Evolutionary conservation across 2,113 vertebrate species (phyloP).

Genomic region (Solea senegalensis): DNA sequence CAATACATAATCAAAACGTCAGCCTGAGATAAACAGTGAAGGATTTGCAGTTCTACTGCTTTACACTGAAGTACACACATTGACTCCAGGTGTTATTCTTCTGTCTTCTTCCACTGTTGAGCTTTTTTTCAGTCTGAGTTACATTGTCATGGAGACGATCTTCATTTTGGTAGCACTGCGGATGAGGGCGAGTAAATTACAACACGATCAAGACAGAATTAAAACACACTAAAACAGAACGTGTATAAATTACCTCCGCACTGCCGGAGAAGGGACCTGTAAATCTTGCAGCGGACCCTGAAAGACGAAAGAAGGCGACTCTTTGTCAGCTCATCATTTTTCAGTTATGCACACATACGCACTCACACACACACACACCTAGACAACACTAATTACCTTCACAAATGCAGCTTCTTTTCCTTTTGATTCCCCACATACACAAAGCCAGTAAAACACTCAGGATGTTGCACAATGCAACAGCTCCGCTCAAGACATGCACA

Average conservation of each 20-base stretch:
- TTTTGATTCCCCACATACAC: neutral
- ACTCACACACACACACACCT: neutral
- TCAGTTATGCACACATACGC: neutral
- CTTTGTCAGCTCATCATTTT: neutral
- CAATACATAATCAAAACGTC: too few species aligned
- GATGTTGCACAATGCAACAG: conserved; percentile 20
- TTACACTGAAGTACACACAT: conserved; percentile 48
- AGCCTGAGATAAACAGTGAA: too few species aligned
- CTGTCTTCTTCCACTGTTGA: neutral
- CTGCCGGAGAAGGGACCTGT: neutral
- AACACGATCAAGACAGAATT: neutral
- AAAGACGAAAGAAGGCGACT: neutral
- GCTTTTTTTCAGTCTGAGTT: neutral
- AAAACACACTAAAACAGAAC: too few species aligned
- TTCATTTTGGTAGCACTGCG: neutral
- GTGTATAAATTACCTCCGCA: neutral
- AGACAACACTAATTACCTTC: neutral
- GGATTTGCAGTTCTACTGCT: conserved; percentile 11
- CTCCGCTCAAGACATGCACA: conserved; percentile 32
- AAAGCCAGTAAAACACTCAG: conserved; percentile 28
- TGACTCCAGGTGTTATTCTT: neutral
- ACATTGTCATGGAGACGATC: conserved; percentile 26
- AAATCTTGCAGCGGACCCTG: neutral
- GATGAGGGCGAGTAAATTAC: neutral
- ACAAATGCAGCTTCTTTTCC: neutral